phyloP scores from a whole-genome alignment of 1,140 invertebrate species.

The Aplysia californica region DNA sequence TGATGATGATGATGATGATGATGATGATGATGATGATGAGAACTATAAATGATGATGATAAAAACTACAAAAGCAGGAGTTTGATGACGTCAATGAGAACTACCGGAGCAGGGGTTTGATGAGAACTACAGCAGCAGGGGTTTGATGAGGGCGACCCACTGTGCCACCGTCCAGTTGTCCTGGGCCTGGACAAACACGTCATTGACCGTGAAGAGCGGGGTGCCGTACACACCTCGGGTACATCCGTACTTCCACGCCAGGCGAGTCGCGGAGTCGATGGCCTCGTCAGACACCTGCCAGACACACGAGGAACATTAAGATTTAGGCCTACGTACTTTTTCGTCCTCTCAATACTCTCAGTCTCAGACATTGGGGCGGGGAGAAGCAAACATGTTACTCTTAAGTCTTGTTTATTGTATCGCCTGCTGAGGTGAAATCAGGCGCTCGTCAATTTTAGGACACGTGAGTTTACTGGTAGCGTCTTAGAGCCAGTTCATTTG shows the following conservation, averaged over 20 bases:
- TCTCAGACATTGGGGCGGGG: no score
- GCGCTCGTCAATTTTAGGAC: no score
- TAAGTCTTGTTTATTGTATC: no score
- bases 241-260: slow-evolving; percentile 52
- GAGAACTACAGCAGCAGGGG: neutral
- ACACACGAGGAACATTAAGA: no score
- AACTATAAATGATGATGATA: neutral
- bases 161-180: slow-evolving; percentile 34
- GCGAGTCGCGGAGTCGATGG: slow-evolving; percentile 34
- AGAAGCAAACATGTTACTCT: no score
- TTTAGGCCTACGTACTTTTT: no score
- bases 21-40: neutral
- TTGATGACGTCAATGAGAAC: neutral
- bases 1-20: neutral
- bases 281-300: neutral
- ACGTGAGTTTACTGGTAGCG: no score
- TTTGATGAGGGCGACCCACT: slow-evolving; percentile 51
- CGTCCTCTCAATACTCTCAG: no score
- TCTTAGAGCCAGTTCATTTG: no score
- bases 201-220: slow-evolving; percentile 52
- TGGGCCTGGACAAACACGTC: slow-evolving; percentile 44
- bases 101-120: neutral
- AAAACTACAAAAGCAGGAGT: neutral
- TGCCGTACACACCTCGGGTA: slow-evolving; percentile 45
- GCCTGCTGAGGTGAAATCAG: no score